Conservation (phyloP, 1,140 invertebrate genomes). For the Drosophila gunungcola region DNA sequence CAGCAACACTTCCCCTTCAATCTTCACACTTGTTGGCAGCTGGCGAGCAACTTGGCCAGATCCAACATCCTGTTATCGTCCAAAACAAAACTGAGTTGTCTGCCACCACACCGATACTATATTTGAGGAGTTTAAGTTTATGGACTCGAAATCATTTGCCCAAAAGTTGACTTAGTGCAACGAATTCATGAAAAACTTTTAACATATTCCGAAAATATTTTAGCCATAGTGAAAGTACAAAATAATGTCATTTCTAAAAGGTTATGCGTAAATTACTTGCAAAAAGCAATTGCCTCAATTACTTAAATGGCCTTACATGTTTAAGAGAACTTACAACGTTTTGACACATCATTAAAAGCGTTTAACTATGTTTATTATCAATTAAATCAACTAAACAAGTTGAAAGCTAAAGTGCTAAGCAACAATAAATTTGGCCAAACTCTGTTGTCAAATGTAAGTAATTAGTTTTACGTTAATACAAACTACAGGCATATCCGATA, state of each 20-base stretch:
- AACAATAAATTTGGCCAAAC: not conserved
- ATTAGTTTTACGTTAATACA: not conserved
- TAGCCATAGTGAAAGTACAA: too few relatives aligned
- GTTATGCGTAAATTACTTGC: too few relatives aligned
- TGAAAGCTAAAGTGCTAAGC: not conserved
- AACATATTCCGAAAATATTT: too few relatives aligned
- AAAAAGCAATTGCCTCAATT: too few relatives aligned
- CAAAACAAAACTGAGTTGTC: slow-evolving; percentile 13
- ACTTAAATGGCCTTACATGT: too few relatives aligned
- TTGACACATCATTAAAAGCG: too few relatives aligned
- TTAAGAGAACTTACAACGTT: too few relatives aligned
- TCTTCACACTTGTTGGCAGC: slow-evolving; percentile 63
- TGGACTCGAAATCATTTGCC: not conserved
- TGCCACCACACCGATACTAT: not conserved
- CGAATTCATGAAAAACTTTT: not conserved
- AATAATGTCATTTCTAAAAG: too few relatives aligned
- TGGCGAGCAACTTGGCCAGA: not conserved
- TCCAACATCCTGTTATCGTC: slow-evolving; percentile 21
- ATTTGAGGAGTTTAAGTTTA: not conserved
- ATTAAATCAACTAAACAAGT: not conserved
- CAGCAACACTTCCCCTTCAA: slow-evolving; percentile 43
- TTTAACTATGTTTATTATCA: not conserved
- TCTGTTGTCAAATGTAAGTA: too few relatives aligned
- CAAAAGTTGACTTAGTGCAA: not conserved
- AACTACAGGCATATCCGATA: not conserved